Evolutionary conservation across 1,140 invertebrate species (phyloP).

Genomic region (Drosophila ambigua): DNA sequence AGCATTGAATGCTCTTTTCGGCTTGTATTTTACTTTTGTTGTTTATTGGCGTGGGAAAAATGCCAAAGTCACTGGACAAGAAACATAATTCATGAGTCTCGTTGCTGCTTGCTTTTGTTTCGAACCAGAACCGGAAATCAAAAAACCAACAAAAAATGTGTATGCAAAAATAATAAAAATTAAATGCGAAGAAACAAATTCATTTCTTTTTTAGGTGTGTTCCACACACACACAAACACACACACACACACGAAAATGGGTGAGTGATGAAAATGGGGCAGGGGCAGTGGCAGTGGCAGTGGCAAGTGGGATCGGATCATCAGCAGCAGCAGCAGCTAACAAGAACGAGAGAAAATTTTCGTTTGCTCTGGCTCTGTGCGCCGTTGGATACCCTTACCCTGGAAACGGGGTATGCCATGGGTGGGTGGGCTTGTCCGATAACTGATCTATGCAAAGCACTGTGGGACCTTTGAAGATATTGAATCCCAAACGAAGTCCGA

Average conservation of each 20-base stretch:
- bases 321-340: slow-evolving; percentile 25
- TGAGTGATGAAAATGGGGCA: slow-evolving; percentile 49
- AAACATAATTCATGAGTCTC: slow-evolving; percentile 34
- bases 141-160: slow-evolving; percentile 50
- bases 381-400: slow-evolving; percentile 26
- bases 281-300: slow-evolving; percentile 16
- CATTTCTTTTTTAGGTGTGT: slow-evolving; percentile 37
- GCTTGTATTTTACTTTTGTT: slow-evolving; percentile 7
- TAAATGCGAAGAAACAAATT: slow-evolving; percentile 40
- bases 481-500: no score
- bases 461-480: neutral
- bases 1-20: no score
- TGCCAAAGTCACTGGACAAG: slow-evolving; percentile 47
- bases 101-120: slow-evolving; percentile 28
- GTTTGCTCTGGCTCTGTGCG: slow-evolving; percentile 47
- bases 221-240: slow-evolving; percentile 16
- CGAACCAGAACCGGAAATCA: slow-evolving; percentile 54
- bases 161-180: slow-evolving; percentile 56
- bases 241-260: slow-evolving; percentile 27
- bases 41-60: slow-evolving; percentile 78
- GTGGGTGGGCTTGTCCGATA: neutral
- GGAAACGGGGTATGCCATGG: neutral
- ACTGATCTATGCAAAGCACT: neutral
- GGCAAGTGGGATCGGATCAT: slow-evolving; percentile 27
- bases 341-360: slow-evolving; percentile 66